Evolutionary conservation across 2,797 vertebrate species (phyloP).

Genomic region (Loris lydekkerianus): DNA sequence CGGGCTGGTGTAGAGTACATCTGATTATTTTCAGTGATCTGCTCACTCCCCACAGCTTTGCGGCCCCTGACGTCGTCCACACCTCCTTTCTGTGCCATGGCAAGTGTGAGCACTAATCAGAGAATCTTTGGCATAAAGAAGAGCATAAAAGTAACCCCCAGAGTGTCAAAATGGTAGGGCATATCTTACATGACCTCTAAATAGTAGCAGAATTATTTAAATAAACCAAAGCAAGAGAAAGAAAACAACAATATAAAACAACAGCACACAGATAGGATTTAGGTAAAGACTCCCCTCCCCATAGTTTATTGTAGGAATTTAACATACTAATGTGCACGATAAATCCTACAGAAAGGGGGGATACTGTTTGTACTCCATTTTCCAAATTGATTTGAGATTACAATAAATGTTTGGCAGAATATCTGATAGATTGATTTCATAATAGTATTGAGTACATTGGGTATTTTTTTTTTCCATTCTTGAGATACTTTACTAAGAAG

Average conservation of each 20-base stretch:
- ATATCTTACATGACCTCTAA: not conserved
- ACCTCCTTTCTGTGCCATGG: fast-evolving
- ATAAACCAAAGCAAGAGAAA: not conserved
- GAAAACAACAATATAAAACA: not conserved
- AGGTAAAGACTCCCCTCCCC: not conserved
- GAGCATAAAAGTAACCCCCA: not conserved
- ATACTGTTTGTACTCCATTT: not conserved
- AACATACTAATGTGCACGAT: not conserved
- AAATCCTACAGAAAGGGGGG: not conserved
- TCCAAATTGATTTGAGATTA: conserved; percentile 21
- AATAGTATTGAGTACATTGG: not conserved
- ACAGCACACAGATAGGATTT: not conserved
- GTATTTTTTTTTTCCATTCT: too few species aligned
- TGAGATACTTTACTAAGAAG: too few species aligned
- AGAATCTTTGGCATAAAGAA: conserved; percentile 5
- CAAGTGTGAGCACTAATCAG: not conserved
- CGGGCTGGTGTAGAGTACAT: not conserved
- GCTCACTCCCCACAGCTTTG: fast-evolving
- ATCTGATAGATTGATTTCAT: not conserved
- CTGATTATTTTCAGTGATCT: not conserved
- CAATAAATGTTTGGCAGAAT: conserved; percentile 10
- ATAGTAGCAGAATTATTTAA: not conserved
- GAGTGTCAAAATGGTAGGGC: not conserved
- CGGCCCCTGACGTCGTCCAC: not conserved
- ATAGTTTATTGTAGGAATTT: not conserved